phyloP scores from a whole-genome alignment of 2,888 invertebrate species.

The Eueremaeus valkanovi region DNA sequence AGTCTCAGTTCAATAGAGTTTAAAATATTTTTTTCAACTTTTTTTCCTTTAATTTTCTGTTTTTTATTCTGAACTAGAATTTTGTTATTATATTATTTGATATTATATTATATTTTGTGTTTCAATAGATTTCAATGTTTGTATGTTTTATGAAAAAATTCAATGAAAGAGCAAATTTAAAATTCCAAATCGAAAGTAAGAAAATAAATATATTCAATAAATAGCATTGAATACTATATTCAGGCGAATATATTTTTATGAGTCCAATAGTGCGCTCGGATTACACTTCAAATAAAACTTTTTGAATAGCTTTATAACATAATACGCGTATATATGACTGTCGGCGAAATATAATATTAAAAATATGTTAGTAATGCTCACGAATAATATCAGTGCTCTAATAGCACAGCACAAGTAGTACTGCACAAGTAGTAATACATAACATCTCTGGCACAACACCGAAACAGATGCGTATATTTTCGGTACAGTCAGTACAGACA shows the following conservation, averaged over 20 bases:
- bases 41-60: too few species aligned
- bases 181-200: too few species aligned
- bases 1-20: too few species aligned
- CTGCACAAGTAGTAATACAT: not conserved
- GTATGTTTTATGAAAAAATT: too few species aligned
- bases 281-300: not conserved
- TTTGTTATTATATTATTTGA: too few species aligned
- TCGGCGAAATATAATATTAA: not conserved
- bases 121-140: too few species aligned
- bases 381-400: not conserved
- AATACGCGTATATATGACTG: not conserved
- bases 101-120: too few species aligned
- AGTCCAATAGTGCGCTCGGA: not conserved
- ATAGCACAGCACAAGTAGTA: not conserved
- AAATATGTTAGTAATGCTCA: constrained; percentile 18
- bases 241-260: not conserved
- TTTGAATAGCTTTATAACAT: not conserved
- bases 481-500: not conserved
- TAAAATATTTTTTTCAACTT: too few species aligned
- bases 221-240: too few species aligned
- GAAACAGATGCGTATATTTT: constrained; percentile 1
- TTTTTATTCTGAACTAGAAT: too few species aligned
- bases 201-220: too few species aligned
- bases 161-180: too few species aligned
- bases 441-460: not conserved